Conservation (phyloP, 2,113 vertebrate genomes). For the Actenoides lindsayi region DNA sequence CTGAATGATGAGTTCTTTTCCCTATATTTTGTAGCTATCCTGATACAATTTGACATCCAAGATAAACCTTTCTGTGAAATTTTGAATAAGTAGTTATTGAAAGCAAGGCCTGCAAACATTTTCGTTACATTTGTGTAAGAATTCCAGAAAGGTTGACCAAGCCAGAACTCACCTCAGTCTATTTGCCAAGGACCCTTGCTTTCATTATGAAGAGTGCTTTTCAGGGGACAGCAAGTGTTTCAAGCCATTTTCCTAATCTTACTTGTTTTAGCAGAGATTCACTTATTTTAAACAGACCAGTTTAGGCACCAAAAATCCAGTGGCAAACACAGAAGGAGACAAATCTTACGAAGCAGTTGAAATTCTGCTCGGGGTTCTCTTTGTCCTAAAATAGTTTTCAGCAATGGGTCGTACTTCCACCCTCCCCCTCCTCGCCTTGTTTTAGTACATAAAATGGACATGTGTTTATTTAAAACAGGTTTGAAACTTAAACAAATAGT, state of each 20-base stretch:
- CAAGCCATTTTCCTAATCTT: conserved; percentile 27
- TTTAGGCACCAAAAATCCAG: conserved; percentile 30
- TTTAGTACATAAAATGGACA: conserved; percentile 75
- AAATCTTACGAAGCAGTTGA: conserved; percentile 8
- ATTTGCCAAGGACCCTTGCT: conserved; percentile 14
- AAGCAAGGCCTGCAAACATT: neutral
- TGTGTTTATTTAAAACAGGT: conserved; percentile 80
- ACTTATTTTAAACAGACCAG: neutral
- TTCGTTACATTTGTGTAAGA: conserved; percentile 7
- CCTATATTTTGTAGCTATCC: conserved; percentile 12
- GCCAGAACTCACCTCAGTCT: neutral
- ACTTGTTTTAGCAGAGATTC: conserved; percentile 17
- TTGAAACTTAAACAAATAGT: conserved; percentile 81
- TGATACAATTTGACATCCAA: conserved; percentile 49
- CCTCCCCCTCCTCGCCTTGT: conserved; percentile 17
- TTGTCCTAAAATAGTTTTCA: conserved; percentile 49
- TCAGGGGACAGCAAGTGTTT: conserved; percentile 9
- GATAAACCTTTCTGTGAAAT: conserved; percentile 36
- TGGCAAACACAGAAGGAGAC: conserved; percentile 22
- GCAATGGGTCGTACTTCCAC: neutral
- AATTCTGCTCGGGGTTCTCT: conserved; percentile 28
- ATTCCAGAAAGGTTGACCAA: conserved; percentile 21
- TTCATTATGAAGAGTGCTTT: conserved; percentile 10
- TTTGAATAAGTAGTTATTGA: conserved; percentile 21
- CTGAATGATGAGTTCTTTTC: conserved; percentile 29